These are phyloP conservation scores for Bombylius discolor DNA, from an alignment of 2,888 invertebrate genomes.

Conservation along the genomic window DNA sequence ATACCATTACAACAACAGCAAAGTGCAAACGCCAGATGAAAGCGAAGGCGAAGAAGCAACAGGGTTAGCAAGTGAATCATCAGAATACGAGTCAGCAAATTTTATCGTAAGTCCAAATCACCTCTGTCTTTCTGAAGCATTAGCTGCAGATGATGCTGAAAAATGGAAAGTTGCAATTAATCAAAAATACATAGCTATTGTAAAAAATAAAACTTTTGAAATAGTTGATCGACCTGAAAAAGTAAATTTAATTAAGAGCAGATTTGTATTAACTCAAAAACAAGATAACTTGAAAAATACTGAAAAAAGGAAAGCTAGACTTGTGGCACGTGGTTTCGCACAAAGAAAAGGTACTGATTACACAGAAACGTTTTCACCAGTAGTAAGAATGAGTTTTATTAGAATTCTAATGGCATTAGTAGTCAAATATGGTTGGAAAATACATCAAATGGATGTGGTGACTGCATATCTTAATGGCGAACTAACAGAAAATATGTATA, in stretches of 20 bases:
- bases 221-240: conserved; percentile 6
- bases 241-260: background rate
- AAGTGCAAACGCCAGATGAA: too few species aligned
- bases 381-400: background rate
- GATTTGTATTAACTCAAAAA: background rate
- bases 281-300: background rate
- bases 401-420: background rate
- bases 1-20: too few species aligned
- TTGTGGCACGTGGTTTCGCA: background rate
- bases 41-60: too few species aligned
- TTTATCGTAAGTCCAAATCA: too few species aligned
- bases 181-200: conserved; percentile 8
- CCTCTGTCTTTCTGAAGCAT: background rate
- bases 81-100: too few species aligned
- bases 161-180: background rate
- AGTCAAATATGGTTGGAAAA: background rate
- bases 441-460: conserved; percentile 1
- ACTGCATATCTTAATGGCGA: conserved; percentile 1
- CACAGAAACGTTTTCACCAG: background rate
- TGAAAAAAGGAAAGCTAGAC: background rate
- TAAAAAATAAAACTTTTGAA: conserved; percentile 12
- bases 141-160: background rate
- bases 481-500: background rate
- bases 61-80: too few species aligned
- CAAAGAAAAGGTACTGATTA: background rate